Evolutionary conservation across 2,888 invertebrate species (phyloP).

Genomic region (Hedychridium roseum): DNA sequence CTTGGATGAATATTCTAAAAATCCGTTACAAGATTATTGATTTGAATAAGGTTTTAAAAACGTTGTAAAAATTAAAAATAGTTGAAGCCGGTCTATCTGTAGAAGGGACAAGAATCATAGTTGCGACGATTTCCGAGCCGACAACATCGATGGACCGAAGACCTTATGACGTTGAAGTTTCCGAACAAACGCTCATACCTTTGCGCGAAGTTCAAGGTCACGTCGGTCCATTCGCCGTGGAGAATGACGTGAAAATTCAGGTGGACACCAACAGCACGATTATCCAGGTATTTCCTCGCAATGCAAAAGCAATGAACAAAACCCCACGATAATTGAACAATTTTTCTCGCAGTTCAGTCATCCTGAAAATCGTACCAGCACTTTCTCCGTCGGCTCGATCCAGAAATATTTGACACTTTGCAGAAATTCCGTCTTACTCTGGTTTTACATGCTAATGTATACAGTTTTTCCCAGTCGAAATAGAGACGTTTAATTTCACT

Average conservation of each 20-base stretch:
- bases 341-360: neutral
- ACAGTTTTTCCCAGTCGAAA: conserved; percentile 10
- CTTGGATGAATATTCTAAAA: too few relatives aligned
- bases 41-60: too few relatives aligned
- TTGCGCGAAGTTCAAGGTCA: conserved; percentile 31
- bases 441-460: conserved; percentile 15
- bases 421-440: conserved; percentile 20
- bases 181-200: conserved; percentile 18
- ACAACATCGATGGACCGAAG: conserved; percentile 31
- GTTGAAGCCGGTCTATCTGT: neutral
- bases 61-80: too few relatives aligned
- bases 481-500: conserved; percentile 4
- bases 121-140: conserved; percentile 30
- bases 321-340: too few relatives aligned
- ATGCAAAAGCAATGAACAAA: too few relatives aligned
- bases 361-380: neutral
- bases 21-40: too few relatives aligned
- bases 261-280: neutral
- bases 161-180: conserved; percentile 20
- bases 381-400: conserved; percentile 4
- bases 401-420: conserved; percentile 10
- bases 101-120: conserved; percentile 11
- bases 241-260: conserved; percentile 8
- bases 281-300: too few relatives aligned
- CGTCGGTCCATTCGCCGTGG: conserved; percentile 26